phyloP scores from a whole-genome alignment of 2,113 vertebrate species.

The Madoqua kirkii region DNA sequence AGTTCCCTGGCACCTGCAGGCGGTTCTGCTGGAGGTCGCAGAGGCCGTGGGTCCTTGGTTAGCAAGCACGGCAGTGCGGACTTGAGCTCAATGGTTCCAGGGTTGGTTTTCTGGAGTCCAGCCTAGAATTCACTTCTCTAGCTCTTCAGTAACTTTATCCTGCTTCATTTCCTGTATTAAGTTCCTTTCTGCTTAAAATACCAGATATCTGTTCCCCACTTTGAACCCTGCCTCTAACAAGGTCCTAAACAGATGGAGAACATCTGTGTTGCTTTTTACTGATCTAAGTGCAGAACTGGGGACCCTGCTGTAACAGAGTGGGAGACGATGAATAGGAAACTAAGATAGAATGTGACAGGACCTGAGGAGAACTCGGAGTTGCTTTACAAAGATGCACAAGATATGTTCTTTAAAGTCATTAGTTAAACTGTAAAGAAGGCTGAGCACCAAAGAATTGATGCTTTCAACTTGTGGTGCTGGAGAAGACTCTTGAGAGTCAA shows the following conservation, averaged over 20 bases:
- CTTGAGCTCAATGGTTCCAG: background rate
- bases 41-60: background rate
- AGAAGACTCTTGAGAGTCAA: background rate
- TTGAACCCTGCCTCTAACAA: background rate
- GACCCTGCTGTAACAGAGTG: background rate
- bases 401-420: background rate
- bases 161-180: background rate
- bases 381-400: background rate
- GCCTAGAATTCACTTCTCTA: background rate
- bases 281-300: background rate
- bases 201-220: background rate
- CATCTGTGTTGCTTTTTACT: background rate
- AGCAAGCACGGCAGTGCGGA: background rate
- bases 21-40: background rate
- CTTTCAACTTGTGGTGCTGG: background rate
- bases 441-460: background rate
- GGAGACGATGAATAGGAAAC: background rate
- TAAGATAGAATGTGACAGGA: background rate
- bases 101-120: background rate
- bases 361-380: background rate
- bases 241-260: background rate
- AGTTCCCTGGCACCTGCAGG: background rate
- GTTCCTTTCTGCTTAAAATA: background rate
- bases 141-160: background rate
- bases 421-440: background rate